phyloP scores from a whole-genome alignment of 2,797 vertebrate species.

The Cuniculus paca region DNA sequence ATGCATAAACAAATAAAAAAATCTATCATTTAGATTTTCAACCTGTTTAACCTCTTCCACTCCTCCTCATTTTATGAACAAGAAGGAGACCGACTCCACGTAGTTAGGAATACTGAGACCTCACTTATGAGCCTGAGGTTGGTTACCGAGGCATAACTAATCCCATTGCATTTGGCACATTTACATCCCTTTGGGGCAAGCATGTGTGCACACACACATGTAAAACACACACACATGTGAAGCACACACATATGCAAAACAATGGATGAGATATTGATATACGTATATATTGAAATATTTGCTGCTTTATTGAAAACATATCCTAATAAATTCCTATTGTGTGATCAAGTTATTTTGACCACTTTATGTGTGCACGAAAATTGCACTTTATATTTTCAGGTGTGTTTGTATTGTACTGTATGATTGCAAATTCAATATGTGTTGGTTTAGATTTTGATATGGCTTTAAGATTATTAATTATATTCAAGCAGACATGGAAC shows the following conservation, averaged over 20 bases:
- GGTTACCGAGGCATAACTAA: neutral
- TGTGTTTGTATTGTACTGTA: neutral
- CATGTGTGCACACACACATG: neutral
- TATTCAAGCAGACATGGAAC: neutral
- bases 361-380: neutral
- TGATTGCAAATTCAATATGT: neutral
- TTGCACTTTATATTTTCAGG: neutral
- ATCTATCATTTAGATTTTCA: neutral
- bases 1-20: neutral
- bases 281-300: neutral
- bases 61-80: neutral
- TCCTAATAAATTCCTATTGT: neutral
- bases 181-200: accelerated
- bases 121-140: neutral
- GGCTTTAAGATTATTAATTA: no score
- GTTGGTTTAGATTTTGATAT: neutral
- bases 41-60: neutral
- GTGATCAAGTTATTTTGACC: neutral
- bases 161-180: no score
- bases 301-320: neutral
- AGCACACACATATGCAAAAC: neutral
- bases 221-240: neutral
- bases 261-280: neutral
- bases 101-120: neutral
- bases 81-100: neutral